Conservation (phyloP, 2,113 vertebrate species). For the Baryphthengus martii region DNA sequence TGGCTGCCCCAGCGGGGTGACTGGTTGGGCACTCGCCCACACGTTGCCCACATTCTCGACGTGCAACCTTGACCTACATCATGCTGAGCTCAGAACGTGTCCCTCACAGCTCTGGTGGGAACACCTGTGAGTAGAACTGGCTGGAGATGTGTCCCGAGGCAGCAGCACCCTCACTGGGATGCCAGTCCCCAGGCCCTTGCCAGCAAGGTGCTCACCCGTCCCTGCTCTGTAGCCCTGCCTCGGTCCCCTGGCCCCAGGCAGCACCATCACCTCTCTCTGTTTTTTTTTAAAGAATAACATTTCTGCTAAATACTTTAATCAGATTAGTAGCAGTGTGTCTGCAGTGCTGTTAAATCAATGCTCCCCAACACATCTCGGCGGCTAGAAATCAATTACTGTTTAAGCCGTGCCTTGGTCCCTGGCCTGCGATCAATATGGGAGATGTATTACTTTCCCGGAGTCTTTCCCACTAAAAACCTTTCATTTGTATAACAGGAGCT, state of each 20-base stretch:
- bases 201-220: neutral
- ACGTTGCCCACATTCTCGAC: rapidly evolving
- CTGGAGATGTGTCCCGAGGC: neutral
- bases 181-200: rapidly evolving
- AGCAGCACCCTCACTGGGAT: rapidly evolving
- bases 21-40: rapidly evolving
- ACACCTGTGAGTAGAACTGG: neutral
- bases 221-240: neutral
- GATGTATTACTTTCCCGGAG: constrained; percentile 78
- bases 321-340: constrained; percentile 75
- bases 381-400: constrained; percentile 84
- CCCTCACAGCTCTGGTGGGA: neutral
- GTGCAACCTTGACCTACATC: rapidly evolving
- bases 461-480: constrained; percentile 72
- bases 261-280: constrained; percentile 15
- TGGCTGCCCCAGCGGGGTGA: neutral
- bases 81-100: rapidly evolving
- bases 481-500: constrained; percentile 69
- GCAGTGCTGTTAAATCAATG: constrained; percentile 80
- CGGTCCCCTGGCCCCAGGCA: constrained; percentile 6
- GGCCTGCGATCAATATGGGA: constrained; percentile 77
- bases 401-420: constrained; percentile 75
- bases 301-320: constrained; percentile 75
- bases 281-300: constrained; percentile 75
- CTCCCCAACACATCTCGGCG: constrained; percentile 73